A percentile compares a stretch with the other conserved stretches of the same genome.
phyloP scores from a whole-genome alignment of 2,888 invertebrate genomes.

The Dascillus cervinus region DNA sequence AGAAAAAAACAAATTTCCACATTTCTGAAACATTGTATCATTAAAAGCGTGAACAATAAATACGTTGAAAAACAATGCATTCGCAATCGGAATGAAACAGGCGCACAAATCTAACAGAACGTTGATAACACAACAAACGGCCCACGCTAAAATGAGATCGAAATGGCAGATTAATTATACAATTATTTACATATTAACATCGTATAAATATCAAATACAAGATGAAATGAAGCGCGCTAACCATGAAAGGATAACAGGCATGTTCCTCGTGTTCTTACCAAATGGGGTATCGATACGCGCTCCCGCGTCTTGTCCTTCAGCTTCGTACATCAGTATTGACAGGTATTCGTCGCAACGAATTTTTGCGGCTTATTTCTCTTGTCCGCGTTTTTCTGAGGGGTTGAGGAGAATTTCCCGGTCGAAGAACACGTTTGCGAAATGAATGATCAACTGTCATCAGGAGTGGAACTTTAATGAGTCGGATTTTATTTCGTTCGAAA shows the following conservation, averaged over 20 bases:
- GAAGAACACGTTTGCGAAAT: too few relatives aligned
- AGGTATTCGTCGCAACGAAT: conserved; percentile 24
- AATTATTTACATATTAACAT: conserved; percentile 34
- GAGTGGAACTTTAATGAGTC: too few relatives aligned
- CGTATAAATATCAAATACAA: conserved; percentile 26
- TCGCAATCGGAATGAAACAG: conserved; percentile 14
- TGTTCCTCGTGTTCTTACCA: conserved; percentile 29
- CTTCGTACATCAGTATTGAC: conserved; percentile 26
- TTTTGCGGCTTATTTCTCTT: conserved; percentile 25
- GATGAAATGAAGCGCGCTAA: conserved; percentile 26
- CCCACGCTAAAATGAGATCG: conserved; percentile 26
- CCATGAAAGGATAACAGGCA: conserved; percentile 31
- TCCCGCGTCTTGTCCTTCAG: conserved; percentile 15
- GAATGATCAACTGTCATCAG: too few relatives aligned
- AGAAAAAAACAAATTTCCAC: too few relatives aligned
- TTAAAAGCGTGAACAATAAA: conserved; percentile 6
- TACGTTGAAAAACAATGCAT: conserved; percentile 5
- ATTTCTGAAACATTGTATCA: too few relatives aligned
- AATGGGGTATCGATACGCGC: conserved; percentile 26
- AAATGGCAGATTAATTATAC: conserved; percentile 29
- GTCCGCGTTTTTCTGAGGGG: conserved; percentile 11
- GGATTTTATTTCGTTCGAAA: too few relatives aligned
- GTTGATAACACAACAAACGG: conserved; percentile 21
- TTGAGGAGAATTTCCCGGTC: too few relatives aligned
- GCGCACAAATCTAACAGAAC: conserved; percentile 24